These are phyloP conservation scores for Lasiurus cinereus DNA, from an alignment of 2,113 vertebrate genomes.

Conservation along the genomic window DNA sequence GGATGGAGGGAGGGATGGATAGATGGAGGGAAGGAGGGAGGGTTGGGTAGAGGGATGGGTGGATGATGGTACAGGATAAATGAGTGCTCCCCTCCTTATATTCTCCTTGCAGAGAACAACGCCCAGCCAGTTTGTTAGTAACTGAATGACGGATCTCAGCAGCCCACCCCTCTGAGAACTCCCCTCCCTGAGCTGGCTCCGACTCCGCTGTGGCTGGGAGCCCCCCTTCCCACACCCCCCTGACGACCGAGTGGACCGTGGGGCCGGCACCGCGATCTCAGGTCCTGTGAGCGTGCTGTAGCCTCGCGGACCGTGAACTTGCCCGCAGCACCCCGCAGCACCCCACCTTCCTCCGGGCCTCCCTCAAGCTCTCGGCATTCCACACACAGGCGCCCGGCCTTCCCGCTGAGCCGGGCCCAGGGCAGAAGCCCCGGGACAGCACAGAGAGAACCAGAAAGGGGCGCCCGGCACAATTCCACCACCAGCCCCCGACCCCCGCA, in stretches of 20 bases:
- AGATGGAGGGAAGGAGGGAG: rapidly evolving
- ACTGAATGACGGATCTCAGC: neutral
- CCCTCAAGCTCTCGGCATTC: neutral
- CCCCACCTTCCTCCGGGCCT: neutral
- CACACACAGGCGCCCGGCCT: slow-evolving; percentile 21
- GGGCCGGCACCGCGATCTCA: neutral
- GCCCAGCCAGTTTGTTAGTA: neutral
- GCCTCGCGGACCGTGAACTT: neutral
- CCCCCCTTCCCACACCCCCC: neutral
- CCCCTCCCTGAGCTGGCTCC: neutral
- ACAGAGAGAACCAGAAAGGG: slow-evolving; percentile 26
- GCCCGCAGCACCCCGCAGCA: too few relatives aligned
- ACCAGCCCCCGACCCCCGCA: neutral
- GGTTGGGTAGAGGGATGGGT: too few relatives aligned
- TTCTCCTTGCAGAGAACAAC: neutral
- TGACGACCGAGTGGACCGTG: rapidly evolving
- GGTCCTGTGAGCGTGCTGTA: neutral
- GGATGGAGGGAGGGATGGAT: too few relatives aligned
- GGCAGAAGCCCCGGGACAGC: neutral
- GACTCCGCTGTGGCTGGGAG: neutral
- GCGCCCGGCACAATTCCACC: slow-evolving; percentile 59
- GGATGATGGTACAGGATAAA: too few relatives aligned
- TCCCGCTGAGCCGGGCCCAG: neutral
- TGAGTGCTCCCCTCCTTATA: neutral
- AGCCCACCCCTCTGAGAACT: neutral